phyloP scores from a whole-genome alignment of 2,113 vertebrate genomes.

The Prunella himalayana region DNA sequence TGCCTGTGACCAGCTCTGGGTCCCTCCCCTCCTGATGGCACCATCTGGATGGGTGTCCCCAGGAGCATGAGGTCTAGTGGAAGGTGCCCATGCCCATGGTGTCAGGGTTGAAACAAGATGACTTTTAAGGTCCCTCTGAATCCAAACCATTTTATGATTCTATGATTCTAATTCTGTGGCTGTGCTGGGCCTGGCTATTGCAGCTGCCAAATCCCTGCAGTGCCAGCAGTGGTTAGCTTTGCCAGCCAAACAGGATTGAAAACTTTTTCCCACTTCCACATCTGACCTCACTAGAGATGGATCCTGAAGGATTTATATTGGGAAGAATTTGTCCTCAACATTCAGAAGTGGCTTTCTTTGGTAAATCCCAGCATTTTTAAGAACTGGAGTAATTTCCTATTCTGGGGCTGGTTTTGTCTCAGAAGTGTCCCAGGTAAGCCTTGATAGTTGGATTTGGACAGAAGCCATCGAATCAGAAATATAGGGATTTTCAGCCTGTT shows the following conservation, averaged over 20 bases:
- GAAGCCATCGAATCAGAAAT: neutral
- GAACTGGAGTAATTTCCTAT: neutral
- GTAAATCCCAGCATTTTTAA: neutral
- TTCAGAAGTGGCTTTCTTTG: neutral
- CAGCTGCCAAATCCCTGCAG: neutral
- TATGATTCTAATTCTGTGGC: too few relatives aligned
- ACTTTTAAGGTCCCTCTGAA: neutral
- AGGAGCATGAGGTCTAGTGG: fast-evolving
- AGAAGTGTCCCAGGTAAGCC: neutral
- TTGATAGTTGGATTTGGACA: neutral
- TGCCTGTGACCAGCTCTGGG: neutral
- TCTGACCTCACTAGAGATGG: neutral
- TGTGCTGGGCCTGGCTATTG: neutral
- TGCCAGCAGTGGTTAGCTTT: neutral
- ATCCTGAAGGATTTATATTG: neutral
- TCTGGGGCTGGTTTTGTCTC: neutral
- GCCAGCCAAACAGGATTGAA: neutral
- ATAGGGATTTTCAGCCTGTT: neutral
- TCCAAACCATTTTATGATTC: neutral
- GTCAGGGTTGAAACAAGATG: fast-evolving
- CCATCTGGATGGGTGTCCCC: neutral
- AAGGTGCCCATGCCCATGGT: neutral
- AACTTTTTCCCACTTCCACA: neutral
- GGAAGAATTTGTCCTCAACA: neutral
- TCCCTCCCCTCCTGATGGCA: neutral